These are phyloP conservation scores for Phengaris alcon DNA, from an alignment of 2,888 invertebrate species.

Conservation along the genomic window DNA sequence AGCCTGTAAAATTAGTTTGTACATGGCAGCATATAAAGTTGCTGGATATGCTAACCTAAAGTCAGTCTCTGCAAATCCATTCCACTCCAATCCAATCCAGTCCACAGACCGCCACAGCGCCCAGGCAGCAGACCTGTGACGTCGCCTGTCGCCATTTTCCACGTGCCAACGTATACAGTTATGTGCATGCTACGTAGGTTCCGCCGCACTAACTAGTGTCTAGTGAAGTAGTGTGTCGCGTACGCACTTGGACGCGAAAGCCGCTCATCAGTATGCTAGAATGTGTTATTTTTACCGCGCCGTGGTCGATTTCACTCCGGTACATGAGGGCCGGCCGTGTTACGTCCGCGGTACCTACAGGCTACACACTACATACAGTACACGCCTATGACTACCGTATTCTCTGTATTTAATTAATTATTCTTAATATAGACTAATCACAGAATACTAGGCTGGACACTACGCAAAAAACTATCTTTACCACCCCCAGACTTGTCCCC, in stretches of 20 bases:
- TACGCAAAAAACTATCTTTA: background rate
- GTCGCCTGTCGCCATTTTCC: too few relatives aligned
- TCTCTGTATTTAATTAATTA: background rate
- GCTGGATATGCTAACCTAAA: too few relatives aligned
- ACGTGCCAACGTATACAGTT: too few relatives aligned
- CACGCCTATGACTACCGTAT: background rate
- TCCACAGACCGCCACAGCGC: too few relatives aligned
- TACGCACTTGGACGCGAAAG: background rate
- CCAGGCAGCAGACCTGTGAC: too few relatives aligned
- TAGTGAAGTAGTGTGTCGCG: background rate
- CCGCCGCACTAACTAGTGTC: too few relatives aligned
- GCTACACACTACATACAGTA: background rate
- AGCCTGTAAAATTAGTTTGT: too few relatives aligned
- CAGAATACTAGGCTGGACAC: background rate
- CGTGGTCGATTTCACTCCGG: background rate
- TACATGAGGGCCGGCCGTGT: background rate
- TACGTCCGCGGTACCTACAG: background rate
- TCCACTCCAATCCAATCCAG: too few relatives aligned
- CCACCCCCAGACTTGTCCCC: background rate
- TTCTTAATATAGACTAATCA: background rate
- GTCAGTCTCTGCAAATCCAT: too few relatives aligned
- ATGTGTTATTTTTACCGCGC: constrained; percentile 7
- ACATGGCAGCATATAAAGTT: too few relatives aligned
- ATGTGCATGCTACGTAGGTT: too few relatives aligned
- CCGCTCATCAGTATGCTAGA: constrained; percentile 9